Evolutionary conservation across 2,888 invertebrate species (phyloP).

Genomic region (Lagria hirta): DNA sequence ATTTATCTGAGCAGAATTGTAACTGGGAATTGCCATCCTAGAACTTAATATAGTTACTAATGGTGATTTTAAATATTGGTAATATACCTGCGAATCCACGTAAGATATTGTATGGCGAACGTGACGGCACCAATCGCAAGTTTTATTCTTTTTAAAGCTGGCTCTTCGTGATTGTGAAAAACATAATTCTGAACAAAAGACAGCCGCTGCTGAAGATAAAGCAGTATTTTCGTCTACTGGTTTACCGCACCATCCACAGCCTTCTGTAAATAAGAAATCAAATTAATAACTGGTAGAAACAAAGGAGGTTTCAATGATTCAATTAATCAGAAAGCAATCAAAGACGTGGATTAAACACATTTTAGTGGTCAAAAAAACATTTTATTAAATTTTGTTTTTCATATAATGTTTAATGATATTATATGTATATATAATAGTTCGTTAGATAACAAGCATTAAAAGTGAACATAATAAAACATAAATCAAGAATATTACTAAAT

Average conservation of each 20-base stretch:
- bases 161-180: constrained; percentile 87
- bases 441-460: no score
- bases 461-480: no score
- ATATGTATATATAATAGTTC: no score
- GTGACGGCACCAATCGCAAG: constrained; percentile 93
- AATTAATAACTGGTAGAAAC: no score
- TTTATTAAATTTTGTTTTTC: no score
- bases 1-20: constrained; percentile 91
- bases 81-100: constrained; percentile 71
- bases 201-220: constrained; percentile 54
- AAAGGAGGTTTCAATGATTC: no score
- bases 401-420: no score
- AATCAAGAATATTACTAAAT: no score
- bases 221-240: constrained; percentile 60
- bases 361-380: no score
- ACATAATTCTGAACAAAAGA: constrained; percentile 85
- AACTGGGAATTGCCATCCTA: constrained; percentile 88
- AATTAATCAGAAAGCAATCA: no score
- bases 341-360: no score
- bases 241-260: constrained; percentile 78
- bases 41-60: constrained; percentile 24
- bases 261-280: constrained; percentile 59
- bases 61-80: not conserved
- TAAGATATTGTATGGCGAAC: constrained; percentile 88
- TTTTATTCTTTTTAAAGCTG: constrained; percentile 87